Base-by-base conservation (phyloP, 2,888 invertebrate species). In the Pristionchus mayeri region DNA sequence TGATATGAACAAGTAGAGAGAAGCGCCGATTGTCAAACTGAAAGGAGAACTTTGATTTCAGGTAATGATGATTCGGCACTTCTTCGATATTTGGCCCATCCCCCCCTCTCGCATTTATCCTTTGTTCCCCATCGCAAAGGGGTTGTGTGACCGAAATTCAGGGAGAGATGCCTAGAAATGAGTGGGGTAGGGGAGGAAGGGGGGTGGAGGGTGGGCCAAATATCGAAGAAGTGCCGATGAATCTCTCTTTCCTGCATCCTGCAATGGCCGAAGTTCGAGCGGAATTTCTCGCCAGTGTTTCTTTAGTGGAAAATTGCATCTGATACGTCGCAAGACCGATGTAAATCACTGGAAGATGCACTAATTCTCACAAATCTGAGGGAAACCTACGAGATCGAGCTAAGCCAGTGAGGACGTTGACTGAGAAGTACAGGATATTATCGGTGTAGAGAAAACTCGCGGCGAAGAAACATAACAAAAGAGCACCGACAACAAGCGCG, bases 271-370 rank as follows among this genome's bases (percentile, higher is more conserved):
- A 78, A 50, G 24, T 30, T 30, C 76, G 24, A 7, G 76, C 76
- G 16, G 76, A 78, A 34, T 78, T 78, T 78, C 76, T 78, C 6
- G 76, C 76, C 18, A 78, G 50, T 16, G 76, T 78, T 78, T 78
- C 27, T 50, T 78, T 78, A 4, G 76, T 78, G 13, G 76, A 78
- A 78, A 78, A 78, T 27, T 78, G 76, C 76, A 78, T 78, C 13
- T 78, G 76, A 30, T 78, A 78, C 9, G 50, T 50, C 0, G 76
- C 27, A 0, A 78, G 21, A 6, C 76, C 76, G 21, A 40, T 78
- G 76, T 40, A 78, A 18, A 18, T 30, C 34, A 78, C 76, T 78
- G 2, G 24, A 71, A 40, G 21, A 27, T 60, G 27, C 3, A 60
- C 30, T 60, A 9, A 44, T n/a, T 44, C 44, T 44, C 7, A 6